Percentiles rank a stretch among this genome's conserved stretches.
Evolutionary conservation across 64 coral and sea anemone genomes (phyloP).

Genomic region (Anthopleura sola): DNA sequence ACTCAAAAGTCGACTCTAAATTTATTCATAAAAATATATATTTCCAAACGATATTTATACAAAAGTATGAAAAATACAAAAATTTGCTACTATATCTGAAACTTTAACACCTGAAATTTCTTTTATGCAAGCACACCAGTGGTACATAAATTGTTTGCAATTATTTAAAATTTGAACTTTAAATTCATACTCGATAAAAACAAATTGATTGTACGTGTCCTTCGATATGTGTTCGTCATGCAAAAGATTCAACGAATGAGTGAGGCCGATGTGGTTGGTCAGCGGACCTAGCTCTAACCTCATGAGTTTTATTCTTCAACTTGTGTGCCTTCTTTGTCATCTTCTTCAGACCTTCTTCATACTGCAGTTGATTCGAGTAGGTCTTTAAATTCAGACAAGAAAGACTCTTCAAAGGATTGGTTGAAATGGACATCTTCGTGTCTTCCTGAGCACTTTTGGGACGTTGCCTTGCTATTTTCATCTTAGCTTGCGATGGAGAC

Average conservation of each 20-base stretch:
- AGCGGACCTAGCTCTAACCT: neutral
- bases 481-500: slow-evolving; percentile 59
- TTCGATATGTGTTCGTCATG: neutral
- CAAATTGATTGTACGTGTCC: no score
- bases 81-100: no score
- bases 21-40: no score
- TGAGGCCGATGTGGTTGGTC: neutral
- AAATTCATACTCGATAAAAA: no score
- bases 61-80: no score
- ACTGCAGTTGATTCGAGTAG: slow-evolving; percentile 69
- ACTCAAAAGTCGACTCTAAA: neutral
- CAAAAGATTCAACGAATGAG: neutral
- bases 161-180: no score
- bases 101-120: no score
- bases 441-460: slow-evolving; percentile 72
- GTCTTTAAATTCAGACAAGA: slow-evolving; percentile 89
- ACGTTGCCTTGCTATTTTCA: slow-evolving; percentile 56
- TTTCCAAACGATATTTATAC: no score
- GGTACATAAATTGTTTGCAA: no score
- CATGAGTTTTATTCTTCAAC: neutral
- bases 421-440: slow-evolving; percentile 46
- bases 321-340: neutral
- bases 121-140: no score
- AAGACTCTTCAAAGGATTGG: slow-evolving; percentile 73
- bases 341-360: slow-evolving; percentile 56